Evolutionary conservation across 1,140 invertebrate genomes (phyloP).

Genomic region (Philaenus spumarius): DNA sequence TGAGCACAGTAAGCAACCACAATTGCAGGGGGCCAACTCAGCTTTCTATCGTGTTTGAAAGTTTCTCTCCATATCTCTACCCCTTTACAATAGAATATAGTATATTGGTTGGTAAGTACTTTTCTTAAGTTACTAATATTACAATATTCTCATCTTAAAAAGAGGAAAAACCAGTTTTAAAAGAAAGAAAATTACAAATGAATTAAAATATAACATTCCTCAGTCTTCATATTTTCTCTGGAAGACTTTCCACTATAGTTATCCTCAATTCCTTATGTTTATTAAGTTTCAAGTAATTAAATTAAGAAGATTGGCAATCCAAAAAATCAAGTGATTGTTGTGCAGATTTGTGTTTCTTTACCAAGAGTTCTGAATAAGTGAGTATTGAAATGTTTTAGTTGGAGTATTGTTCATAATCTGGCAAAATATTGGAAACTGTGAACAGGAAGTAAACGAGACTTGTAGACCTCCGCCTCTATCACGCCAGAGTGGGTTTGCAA

Average conservation of each 20-base stretch:
- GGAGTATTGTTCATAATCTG: conserved; percentile 65
- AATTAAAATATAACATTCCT: too few relatives aligned
- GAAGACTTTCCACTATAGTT: too few relatives aligned
- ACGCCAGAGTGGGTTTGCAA: conserved; percentile 33
- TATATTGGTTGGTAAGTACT: conserved; percentile 54
- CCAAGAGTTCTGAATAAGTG: background rate
- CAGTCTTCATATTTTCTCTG: too few relatives aligned
- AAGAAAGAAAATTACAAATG: too few relatives aligned
- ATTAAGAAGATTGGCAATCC: too few relatives aligned
- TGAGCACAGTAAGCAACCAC: background rate
- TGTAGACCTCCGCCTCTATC: conserved; percentile 1
- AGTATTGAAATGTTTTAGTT: conserved; percentile 40
- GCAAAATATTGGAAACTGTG: conserved; percentile 58
- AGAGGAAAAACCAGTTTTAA: too few relatives aligned
- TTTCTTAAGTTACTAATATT: too few relatives aligned
- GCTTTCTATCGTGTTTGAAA: conserved; percentile 56
- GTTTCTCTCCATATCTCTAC: conserved; percentile 78
- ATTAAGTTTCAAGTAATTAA: too few relatives aligned
- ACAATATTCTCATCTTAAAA: too few relatives aligned
- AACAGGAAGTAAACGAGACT: conserved; percentile 28
- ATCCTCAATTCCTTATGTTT: too few relatives aligned
- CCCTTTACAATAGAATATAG: conserved; percentile 86
- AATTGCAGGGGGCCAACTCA: conserved; percentile 34
- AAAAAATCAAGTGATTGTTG: too few relatives aligned
- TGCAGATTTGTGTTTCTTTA: too few relatives aligned